Base-by-base conservation (phyloP, 2,113 vertebrate genomes). In the Thymallus thymallus region DNA sequence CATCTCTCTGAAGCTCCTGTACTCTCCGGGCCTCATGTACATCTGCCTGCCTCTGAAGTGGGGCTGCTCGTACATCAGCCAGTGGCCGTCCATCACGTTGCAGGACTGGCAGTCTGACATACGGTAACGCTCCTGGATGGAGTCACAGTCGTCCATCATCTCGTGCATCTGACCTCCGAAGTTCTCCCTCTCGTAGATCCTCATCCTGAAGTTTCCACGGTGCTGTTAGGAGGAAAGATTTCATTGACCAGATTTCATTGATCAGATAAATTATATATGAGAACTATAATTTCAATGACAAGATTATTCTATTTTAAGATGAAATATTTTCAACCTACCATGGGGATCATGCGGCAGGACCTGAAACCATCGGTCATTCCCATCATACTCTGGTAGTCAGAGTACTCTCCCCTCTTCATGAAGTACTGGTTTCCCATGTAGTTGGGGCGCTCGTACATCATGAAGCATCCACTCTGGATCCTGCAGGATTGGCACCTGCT, bases 371-470 rank as follows among this genome's bases (percentile, higher is more conserved):
- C 83, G 6, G 35, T 84, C 70, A 79, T 62, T 66, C 77, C 65
- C 22, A 77, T 32, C 69, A 82, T 66, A 55, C 77, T 67, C 87
- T 85, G 81, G 72, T 82, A 89, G 82, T 92, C 91, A 1, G 90
- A 55, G 62, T 90, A 92, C 83, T 92, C 91, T 35, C 89, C 91
- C 80, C 83, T 90, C 75, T 63, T 88, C 81, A 92, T 84, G 75
- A 90, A 81, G 62, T 77, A 81, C 80, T 90, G 84, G 84, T 86
- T 88, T 6, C 91, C 91, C 77, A 90, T 89, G 88, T 73, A 93
- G 87, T 92, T 92, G 60, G 88, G 65, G 1, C 87, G 88, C 55
- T 92, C 91, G 12, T 92, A 92, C 48, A 85, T 81, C 85, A 92
- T 88, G 82, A 91, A 92, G 82, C 82, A 90, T 84, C 88, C 84